Conservation (phyloP, 2,888 invertebrate species). For the Eucriotettix oculatus region DNA sequence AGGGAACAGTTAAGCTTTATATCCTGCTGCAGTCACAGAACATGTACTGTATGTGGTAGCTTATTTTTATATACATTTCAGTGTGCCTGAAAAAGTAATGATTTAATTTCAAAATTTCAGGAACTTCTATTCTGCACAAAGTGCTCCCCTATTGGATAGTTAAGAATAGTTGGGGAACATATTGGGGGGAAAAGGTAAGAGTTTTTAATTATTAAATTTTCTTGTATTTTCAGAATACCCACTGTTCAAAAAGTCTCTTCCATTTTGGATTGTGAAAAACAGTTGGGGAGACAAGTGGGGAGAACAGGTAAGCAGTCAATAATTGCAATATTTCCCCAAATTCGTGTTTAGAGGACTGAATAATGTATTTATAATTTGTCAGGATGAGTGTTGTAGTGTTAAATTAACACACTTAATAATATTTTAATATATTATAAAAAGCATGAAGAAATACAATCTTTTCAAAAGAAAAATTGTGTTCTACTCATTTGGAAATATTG, state of each 20-base stretch:
- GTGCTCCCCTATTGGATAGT: conserved; percentile 78
- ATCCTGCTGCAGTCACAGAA: background rate
- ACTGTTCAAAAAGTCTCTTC: conserved; percentile 59
- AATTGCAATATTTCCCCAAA: background rate
- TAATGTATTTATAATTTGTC: too few relatives aligned
- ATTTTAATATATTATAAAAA: too few relatives aligned
- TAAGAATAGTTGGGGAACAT: conserved; percentile 86
- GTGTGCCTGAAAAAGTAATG: too few relatives aligned
- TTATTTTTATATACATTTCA: too few relatives aligned
- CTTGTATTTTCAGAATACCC: conserved; percentile 47
- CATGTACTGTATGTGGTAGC: too few relatives aligned
- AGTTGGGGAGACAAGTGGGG: conserved; percentile 90
- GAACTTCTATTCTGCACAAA: conserved; percentile 65
- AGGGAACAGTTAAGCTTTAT: background rate
- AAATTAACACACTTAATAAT: too few relatives aligned
- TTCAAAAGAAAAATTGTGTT: too few relatives aligned
- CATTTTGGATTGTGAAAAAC: conserved; percentile 90
- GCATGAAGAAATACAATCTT: too few relatives aligned
- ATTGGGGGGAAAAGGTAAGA: conserved; percentile 67
- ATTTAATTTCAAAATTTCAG: conserved; percentile 24
- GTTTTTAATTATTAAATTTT: background rate
- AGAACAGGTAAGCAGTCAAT: conserved; percentile 37
- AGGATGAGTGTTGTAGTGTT: too few relatives aligned
- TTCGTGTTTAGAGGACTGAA: too few relatives aligned
- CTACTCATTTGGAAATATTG: too few relatives aligned